phyloP scores from a whole-genome alignment of 2,888 invertebrate genomes.

The Coelinius sp. region DNA sequence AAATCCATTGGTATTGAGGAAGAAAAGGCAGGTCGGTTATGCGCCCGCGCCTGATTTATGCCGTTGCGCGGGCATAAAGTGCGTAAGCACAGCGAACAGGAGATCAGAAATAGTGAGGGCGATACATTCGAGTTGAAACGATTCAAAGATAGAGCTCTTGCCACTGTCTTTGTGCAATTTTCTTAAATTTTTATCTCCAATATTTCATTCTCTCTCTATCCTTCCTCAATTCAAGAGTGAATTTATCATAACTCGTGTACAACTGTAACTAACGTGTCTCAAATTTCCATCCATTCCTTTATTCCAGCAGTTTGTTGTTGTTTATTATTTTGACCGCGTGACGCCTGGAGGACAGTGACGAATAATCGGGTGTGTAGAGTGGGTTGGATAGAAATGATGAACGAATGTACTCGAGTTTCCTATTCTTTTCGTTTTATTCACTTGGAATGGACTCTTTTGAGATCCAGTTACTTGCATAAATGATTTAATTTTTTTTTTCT shows the following conservation, averaged over 20 bases:
- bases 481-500: too few species aligned
- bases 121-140: conserved; percentile 25
- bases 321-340: conserved; percentile 47
- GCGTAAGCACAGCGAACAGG: conserved; percentile 56
- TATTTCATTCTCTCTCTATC: neutral
- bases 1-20: conserved; percentile 49
- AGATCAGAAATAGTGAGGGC: conserved; percentile 40
- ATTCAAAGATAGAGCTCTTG: neutral
- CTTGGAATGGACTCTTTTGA: neutral
- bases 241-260: neutral
- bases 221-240: neutral
- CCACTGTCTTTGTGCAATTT: neutral
- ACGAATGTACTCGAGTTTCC: conserved; percentile 41
- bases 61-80: conserved; percentile 59
- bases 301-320: neutral
- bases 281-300: neutral
- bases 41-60: conserved; percentile 59
- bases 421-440: neutral
- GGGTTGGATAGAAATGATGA: conserved; percentile 47
- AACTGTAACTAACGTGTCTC: neutral
- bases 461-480: conserved; percentile 34
- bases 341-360: conserved; percentile 45
- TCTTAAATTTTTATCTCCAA: neutral
- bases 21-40: conserved; percentile 55
- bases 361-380: conserved; percentile 51